Base-by-base conservation (phyloP, 2,797 vertebrate genomes). In the Falco rusticolus region DNA sequence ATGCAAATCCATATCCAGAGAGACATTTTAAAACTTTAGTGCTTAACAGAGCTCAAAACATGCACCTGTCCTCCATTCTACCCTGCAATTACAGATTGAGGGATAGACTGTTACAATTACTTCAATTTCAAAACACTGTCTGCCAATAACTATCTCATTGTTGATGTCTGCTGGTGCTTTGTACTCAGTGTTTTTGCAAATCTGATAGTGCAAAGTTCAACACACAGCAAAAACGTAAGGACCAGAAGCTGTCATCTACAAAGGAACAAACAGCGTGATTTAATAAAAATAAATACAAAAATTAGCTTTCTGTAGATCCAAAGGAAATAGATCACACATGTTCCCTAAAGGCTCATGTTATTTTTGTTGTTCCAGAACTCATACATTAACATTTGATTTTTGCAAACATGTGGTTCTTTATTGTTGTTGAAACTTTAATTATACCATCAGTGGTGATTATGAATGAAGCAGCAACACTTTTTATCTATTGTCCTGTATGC, bases 21-120 rank as follows among this genome's bases (percentile, higher is more conserved):
- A 97, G 95, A 95, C 69, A 74, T 69, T 97, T 98, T 86, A 96
- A 97, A 97, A 97, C 85, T 97, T 96, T 81, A 97, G 96, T 94
- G 97, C 92, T 98, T 97, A 98, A 88, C 95, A 93, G 95, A 98
- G 95, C 96, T 97, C 39, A 21, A 98, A 98, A 97, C 97, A 97
- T 41, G 92, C 96, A 97, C 97, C 97, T 98, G 97, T 97, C 94
- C 91, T 79, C 87, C 72, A 56, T 51, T 74, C 80, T 93, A 94
- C 45, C 26, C 76, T 83, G 87, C 84, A 95, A 93, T 94, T 95
- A 89, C 76, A 94, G 72, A 56, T 19, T 84, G 91, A 86, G 25
- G 57, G 63, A 75, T 56, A 91, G 89, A 75, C 69, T 78, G 59
- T 65, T 96, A 24, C 43, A 78, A 84, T 94, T 88, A 89, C 96